Base-by-base conservation (phyloP, 2,113 vertebrate species). In the Chauna torquata region DNA sequence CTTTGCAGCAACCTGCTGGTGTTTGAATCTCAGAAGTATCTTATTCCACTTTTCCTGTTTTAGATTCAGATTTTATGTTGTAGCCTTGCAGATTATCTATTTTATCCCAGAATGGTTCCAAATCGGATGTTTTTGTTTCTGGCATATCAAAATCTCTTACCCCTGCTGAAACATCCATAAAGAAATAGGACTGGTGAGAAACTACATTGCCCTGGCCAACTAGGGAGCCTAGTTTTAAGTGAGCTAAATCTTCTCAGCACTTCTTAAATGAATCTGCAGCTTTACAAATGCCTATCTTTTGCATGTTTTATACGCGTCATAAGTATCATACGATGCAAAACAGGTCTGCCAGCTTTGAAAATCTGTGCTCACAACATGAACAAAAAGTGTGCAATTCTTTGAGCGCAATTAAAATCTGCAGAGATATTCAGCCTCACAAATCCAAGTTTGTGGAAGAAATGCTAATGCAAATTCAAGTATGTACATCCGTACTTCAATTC, bases 381-480 rank as follows among this genome's bases (percentile, higher is more conserved):
- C 75, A 70, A n/a, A n/a, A n/a, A n/a, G n/a, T n/a, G n/a, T n/a
- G n/a, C 69, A n/a, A 7, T 64, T 81, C 38, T 90, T 27, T 11
- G 28, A 87, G 42, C 28, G 20, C 5, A 6, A 69, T 68, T 57
- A 71, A 65, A 84, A 69, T 12, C 81, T 72, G 49, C 58, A 97
- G 62, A 42, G 52, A 65, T 50, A 49, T 30, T 78, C 50, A 81
- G 65, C 44, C 57, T 86, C 74, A 66, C 68, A 76, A 76, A 86
- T n/a, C 62, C 80, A 57, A 49, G 44, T 38, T 76, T 77, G 54
- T 80, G 66, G 75, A 88, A 81, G 58, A 95, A 94, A 88, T 24
- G 28, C 24, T 81, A 93, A 88, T 77, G 70, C 32, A 72, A 87
- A 82, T 61, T 90, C 70, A 76, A 91, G 77, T 20, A 69, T 74